Base-by-base conservation (phyloP, 92 coral and sea anemone genomes). In the Paragorgia papillata region DNA sequence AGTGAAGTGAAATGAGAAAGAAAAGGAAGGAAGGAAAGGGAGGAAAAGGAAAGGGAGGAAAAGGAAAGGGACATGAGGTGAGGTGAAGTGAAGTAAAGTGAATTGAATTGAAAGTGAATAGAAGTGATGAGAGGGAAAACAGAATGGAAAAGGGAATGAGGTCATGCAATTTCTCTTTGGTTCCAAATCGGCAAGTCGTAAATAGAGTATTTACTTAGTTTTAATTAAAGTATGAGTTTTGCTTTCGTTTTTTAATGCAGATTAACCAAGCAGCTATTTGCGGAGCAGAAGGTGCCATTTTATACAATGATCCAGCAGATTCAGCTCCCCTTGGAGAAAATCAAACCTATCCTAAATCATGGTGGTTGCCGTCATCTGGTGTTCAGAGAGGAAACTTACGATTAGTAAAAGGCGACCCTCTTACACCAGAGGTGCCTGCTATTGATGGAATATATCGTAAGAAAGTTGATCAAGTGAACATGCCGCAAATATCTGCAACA, bases 351-450 rank as follows among this genome's bases (percentile, higher is more conserved):
- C 97, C 92, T 2, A 85, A 92, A 26, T 76, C 90, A 41, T 92
- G 96, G 95, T 92, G 96, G 97, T 79, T 89, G 48, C 97, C 97
- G 5, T 87, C 97, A 0, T 57, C 92, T 7, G 97, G 97, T 6
- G 90, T 89, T 24, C 97, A 89, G 62, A 70, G 96, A 29, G 95
- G 97, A 21, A 89, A 87, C 10, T 81, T 83, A n/a, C 44, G 87
- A 27, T 22, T 89, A 17, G 77, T 66, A 21, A 66, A 50, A 22
- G 97, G 97, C 15, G 97, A 89, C 62, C 88, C 91, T 5, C 80
- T 85, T 32, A 92, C 97, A 13, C 85, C 82, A 21, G 97, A 94
- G 61, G 86, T 85, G 54, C 97, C 97, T 21, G 81, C 97, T 7
- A 82, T 60, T 85, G 96, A 87, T 35, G 96, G 88, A 12, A 86